phyloP scores from a whole-genome alignment of 2,888 invertebrate genomes.

The Synergus itoensis region DNA sequence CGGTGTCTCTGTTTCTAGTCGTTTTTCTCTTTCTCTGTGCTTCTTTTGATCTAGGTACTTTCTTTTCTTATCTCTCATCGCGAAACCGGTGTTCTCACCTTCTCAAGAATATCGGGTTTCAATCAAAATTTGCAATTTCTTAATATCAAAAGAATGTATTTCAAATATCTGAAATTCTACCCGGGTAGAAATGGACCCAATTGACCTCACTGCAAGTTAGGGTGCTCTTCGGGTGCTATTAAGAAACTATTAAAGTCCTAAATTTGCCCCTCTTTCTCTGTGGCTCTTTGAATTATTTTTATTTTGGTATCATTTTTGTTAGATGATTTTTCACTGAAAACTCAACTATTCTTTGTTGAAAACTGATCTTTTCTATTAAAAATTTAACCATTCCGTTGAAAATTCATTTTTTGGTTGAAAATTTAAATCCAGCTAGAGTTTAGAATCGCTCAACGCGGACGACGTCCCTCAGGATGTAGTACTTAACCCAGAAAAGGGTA shows the following conservation, averaged over 20 bases:
- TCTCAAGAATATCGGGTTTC: background rate
- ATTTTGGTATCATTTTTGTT: too few relatives aligned
- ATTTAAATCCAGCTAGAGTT: background rate
- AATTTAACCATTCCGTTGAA: too few relatives aligned
- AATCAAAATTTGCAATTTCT: background rate
- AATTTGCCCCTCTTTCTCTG: too few relatives aligned
- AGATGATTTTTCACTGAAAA: too few relatives aligned
- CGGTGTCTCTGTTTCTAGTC: constrained; percentile 33
- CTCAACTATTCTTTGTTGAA: too few relatives aligned
- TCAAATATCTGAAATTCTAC: background rate
- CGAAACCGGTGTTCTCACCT: background rate
- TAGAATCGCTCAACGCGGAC: constrained; percentile 22
- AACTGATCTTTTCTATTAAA: too few relatives aligned
- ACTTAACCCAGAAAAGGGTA: constrained; percentile 56
- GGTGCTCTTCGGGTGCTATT: too few relatives aligned
- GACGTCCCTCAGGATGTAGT: constrained; percentile 53
- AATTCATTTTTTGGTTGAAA: too few relatives aligned
- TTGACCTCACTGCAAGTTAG: too few relatives aligned
- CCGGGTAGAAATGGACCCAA: too few relatives aligned
- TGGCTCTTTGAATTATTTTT: too few relatives aligned
- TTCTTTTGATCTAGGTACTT: background rate
- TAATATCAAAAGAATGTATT: background rate
- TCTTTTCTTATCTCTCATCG: background rate
- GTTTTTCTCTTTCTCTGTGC: background rate
- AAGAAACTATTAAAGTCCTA: too few relatives aligned